Percentiles rank a stretch among this genome's conserved stretches.
Evolutionary conservation across 2,797 vertebrate species (phyloP).

Genomic region (Danionella dracula): DNA sequence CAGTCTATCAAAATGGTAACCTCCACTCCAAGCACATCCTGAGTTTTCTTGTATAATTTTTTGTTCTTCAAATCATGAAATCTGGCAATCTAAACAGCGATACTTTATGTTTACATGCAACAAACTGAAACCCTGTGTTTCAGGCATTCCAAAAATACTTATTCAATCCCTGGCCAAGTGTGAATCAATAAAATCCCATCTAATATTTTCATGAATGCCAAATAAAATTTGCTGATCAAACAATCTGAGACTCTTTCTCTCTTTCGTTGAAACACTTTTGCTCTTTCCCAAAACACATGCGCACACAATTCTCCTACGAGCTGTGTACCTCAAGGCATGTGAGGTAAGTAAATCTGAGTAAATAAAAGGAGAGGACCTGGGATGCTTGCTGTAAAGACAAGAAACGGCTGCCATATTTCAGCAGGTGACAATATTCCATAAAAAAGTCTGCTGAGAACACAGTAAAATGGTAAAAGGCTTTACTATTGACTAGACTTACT

Average conservation of each 20-base stretch:
- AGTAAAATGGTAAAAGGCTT: constrained; percentile 32
- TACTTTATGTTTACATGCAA: neutral
- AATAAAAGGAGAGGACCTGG: constrained; percentile 30
- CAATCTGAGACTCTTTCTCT: neutral
- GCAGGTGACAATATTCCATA: constrained; percentile 18
- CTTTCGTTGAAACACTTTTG: neutral
- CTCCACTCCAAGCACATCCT: no score
- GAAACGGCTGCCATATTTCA: constrained; percentile 26
- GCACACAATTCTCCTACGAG: constrained; percentile 1
- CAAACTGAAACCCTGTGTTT: constrained; percentile 18
- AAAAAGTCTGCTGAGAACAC: constrained; percentile 29
- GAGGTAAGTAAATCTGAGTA: constrained; percentile 32
- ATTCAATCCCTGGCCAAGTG: constrained; percentile 60
- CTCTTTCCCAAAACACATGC: neutral
- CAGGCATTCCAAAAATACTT: constrained; percentile 6
- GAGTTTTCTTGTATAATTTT: no score
- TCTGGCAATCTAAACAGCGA: no score
- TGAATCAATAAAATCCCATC: constrained; percentile 70
- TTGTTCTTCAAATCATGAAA: no score
- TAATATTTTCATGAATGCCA: constrained; percentile 60
- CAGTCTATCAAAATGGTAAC: no score
- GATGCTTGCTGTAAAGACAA: constrained; percentile 23
- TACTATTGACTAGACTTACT: no score
- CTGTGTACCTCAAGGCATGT: constrained; percentile 19
- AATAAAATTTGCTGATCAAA: constrained; percentile 53